Percentiles rank a stretch among this genome's conserved stretches.
These are phyloP conservation scores for Lochmaea crataegi DNA, from an alignment of 2,888 invertebrate genomes.

Conservation along the genomic window DNA sequence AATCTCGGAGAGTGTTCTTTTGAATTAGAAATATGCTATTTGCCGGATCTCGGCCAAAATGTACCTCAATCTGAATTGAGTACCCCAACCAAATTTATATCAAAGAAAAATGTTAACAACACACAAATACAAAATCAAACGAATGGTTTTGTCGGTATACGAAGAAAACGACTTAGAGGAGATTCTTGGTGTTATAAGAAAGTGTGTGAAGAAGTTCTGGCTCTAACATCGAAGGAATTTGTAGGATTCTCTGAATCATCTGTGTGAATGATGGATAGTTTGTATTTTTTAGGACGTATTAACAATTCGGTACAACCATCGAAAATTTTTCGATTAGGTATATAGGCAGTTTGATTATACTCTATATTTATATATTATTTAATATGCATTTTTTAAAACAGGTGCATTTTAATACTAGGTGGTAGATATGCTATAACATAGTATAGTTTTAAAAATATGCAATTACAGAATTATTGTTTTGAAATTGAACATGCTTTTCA, in stretches of 20 bases:
- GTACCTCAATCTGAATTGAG: slow-evolving; percentile 33
- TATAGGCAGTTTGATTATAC: too few species aligned
- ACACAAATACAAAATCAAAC: slow-evolving; percentile 34
- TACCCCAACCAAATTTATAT: slow-evolving; percentile 55
- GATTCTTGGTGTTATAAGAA: slow-evolving; percentile 85
- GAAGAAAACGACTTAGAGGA: slow-evolving; percentile 79
- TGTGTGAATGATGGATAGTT: slow-evolving; percentile 53
- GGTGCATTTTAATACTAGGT: background rate
- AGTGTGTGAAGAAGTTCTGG: slow-evolving; percentile 79
- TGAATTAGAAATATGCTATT: slow-evolving; percentile 76
- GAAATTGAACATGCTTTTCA: background rate
- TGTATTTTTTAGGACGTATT: background rate
- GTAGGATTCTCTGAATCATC: slow-evolving; percentile 53
- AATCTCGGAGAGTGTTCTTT: slow-evolving; percentile 69
- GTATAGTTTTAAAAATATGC: background rate
- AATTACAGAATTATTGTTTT: background rate
- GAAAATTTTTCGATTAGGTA: too few species aligned
- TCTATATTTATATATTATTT: background rate
- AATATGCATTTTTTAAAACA: background rate
- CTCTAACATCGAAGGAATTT: slow-evolving; percentile 65
- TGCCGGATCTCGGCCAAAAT: slow-evolving; percentile 62
- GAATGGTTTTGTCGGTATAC: slow-evolving; percentile 69
- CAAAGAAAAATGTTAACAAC: slow-evolving; percentile 50
- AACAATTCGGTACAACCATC: too few species aligned
- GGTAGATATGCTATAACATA: background rate